Evolutionary conservation across 2,113 vertebrate species (phyloP).

Genomic region (rabbit (Oryctolagus cuniculus)): mOryCun1.1 NC_091441.1:70303501-70304000

Average conservation of each 20-base stretch:
- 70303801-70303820: neutral
- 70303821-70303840: neutral
- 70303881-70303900: neutral
- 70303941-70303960: neutral
- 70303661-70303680: neutral
- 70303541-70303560: neutral
- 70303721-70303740: too few relatives aligned
- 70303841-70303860: neutral
- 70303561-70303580: neutral
- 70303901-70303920: neutral
- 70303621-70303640: too few relatives aligned
- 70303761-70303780: neutral
- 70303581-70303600: neutral
- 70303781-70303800: neutral
- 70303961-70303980: neutral
- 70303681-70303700: neutral
- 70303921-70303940: neutral
- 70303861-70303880: neutral
- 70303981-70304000: neutral
- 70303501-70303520: neutral
- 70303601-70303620: neutral
- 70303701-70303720: neutral
- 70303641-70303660: neutral
- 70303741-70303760: neutral
- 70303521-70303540: neutral